Percentiles rank a stretch among this genome's conserved stretches.
Evolutionary conservation across 2,797 vertebrate genomes (phyloP).

Genomic region (Labroides dimidiatus): DNA sequence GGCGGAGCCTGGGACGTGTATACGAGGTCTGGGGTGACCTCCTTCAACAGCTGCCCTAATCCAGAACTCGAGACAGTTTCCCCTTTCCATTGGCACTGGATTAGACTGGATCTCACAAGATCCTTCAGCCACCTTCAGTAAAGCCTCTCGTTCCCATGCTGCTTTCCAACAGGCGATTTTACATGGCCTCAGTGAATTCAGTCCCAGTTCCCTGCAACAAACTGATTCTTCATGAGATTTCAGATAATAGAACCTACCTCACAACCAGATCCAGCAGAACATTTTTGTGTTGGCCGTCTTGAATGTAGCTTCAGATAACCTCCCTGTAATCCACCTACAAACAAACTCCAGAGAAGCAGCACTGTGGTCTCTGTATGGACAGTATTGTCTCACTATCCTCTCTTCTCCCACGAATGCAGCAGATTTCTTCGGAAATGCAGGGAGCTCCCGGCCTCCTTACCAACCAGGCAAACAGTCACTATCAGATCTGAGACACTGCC

Average conservation of each 20-base stretch:
- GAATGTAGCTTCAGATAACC: conserved; percentile 58
- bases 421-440: conserved; percentile 54
- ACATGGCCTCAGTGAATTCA: conserved; percentile 50
- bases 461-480: conserved; percentile 53
- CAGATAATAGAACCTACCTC: conserved; percentile 63
- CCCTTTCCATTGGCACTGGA: conserved; percentile 61
- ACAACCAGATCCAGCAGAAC: conserved; percentile 45
- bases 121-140: conserved; percentile 55
- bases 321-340: conserved; percentile 54
- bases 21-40: conserved; percentile 70
- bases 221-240: conserved; percentile 62
- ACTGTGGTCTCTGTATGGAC: conserved; percentile 50
- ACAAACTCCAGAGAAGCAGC: conserved; percentile 36
- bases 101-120: conserved; percentile 69
- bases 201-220: conserved; percentile 55
- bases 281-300: conserved; percentile 55
- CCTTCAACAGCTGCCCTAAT: conserved; percentile 79
- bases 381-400: conserved; percentile 63
- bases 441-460: conserved; percentile 59
- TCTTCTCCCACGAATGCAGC: conserved; percentile 48
- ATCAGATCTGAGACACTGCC: conserved; percentile 58
- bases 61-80: conserved; percentile 73
- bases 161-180: conserved; percentile 70
- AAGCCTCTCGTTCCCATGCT: conserved; percentile 71
- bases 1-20: conserved; percentile 65